Percentiles rank a stretch among this genome's conserved stretches.
phyloP scores from a whole-genome alignment of 2,797 vertebrate species.

The Podarcis siculus region DNA sequence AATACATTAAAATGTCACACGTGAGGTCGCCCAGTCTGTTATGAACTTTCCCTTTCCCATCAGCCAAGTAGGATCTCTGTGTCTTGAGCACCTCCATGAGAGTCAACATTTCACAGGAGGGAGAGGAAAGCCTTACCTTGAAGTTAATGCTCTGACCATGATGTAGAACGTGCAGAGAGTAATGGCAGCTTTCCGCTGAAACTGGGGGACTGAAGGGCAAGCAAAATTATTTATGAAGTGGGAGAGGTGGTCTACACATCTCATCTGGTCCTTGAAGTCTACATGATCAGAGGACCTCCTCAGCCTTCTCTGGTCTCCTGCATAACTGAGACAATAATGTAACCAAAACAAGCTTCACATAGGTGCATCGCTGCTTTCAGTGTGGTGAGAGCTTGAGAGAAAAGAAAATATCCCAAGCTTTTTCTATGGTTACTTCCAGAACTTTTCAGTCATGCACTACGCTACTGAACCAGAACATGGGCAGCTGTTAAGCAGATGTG shows the following conservation, averaged over 20 bases:
- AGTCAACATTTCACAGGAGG: no score
- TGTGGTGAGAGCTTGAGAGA: background rate
- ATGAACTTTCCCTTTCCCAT: no score
- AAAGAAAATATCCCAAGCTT: background rate
- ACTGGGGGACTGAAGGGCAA: background rate
- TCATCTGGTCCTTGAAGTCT: background rate
- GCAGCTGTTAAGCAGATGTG: background rate
- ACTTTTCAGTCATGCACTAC: background rate
- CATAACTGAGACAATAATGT: no score
- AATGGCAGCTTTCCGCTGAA: background rate
- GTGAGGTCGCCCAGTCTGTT: no score
- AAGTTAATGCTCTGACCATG: no score
- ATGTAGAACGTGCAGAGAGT: conserved; percentile 24
- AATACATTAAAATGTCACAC: no score
- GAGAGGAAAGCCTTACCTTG: no score
- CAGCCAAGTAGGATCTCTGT: no score
- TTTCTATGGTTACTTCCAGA: background rate
- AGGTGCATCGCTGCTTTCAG: background rate
- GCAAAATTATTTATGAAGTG: background rate
- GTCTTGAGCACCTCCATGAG: no score
- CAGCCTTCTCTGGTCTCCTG: background rate
- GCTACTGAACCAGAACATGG: background rate
- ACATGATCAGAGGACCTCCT: background rate
- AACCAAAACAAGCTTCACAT: background rate
- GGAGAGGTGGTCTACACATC: background rate